phyloP scores from a whole-genome alignment of 2,888 invertebrate genomes.

The Dusona sp. region DNA sequence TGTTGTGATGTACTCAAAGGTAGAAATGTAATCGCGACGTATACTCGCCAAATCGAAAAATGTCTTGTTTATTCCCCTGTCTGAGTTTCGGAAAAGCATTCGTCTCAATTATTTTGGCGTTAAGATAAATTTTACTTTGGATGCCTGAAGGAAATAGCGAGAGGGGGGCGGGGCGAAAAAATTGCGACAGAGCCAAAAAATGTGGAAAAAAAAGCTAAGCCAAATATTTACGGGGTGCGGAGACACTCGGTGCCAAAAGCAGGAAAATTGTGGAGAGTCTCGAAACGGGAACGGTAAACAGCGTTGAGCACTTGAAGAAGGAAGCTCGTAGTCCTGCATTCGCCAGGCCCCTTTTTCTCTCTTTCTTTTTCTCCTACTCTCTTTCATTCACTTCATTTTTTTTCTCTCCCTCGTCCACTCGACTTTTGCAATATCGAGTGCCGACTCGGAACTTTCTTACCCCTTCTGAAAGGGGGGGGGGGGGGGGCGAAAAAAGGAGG shows the following conservation, averaged over 20 bases:
- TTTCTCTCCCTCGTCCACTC: slow-evolving; percentile 29
- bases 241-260: slow-evolving; percentile 63
- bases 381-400: not conserved
- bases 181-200: slow-evolving; percentile 31
- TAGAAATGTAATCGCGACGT: not conserved
- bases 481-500: not conserved
- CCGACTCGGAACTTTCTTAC: slow-evolving; percentile 52
- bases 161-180: slow-evolving; percentile 10
- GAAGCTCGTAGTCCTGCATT: slow-evolving; percentile 49
- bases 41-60: not conserved
- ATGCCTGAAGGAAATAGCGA: not conserved
- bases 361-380: slow-evolving; percentile 1
- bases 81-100: not conserved
- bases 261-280: slow-evolving; percentile 49
- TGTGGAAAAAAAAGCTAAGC: slow-evolving; percentile 34
- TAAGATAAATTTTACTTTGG: slow-evolving; percentile 31
- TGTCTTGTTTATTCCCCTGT: slow-evolving; percentile 1
- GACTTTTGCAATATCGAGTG: slow-evolving; percentile 64
- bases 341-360: slow-evolving; percentile 43
- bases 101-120: slow-evolving; percentile 17
- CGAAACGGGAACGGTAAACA: slow-evolving; percentile 62
- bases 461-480: not conserved
- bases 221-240: slow-evolving; percentile 60
- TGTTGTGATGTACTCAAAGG: no score
- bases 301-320: slow-evolving; percentile 57